Conservation (phyloP, 2,888 invertebrate genomes). For the Macaria notata region DNA sequence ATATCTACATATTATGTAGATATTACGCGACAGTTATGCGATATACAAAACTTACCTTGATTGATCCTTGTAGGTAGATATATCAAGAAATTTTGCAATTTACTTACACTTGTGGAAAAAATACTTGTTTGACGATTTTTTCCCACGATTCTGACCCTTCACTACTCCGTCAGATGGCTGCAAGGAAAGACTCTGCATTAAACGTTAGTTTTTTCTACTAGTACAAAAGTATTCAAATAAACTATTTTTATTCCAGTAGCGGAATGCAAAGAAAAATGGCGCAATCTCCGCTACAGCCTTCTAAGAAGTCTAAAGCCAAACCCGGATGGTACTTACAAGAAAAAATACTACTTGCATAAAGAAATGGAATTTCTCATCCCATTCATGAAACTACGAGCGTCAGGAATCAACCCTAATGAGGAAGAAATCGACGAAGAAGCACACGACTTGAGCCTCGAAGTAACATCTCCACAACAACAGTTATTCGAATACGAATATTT, state of each 20-base stretch:
- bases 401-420: constrained; percentile 15
- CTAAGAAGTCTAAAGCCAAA: constrained; percentile 47
- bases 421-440: constrained; percentile 42
- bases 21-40: too few relatives aligned
- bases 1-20: too few relatives aligned
- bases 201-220: too few relatives aligned
- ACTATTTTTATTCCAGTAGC: constrained; percentile 33
- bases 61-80: too few relatives aligned
- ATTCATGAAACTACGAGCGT: constrained; percentile 37
- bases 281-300: constrained; percentile 51
- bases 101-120: too few relatives aligned
- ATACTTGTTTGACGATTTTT: too few relatives aligned
- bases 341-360: constrained; percentile 50
- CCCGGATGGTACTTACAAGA: constrained; percentile 44
- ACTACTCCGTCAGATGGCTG: too few relatives aligned
- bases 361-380: constrained; percentile 53
- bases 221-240: too few relatives aligned
- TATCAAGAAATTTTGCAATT: too few relatives aligned
- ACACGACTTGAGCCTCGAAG: constrained; percentile 20
- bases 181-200: too few relatives aligned
- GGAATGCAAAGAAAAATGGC: constrained; percentile 56
- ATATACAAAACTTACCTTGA: too few relatives aligned
- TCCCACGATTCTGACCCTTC: too few relatives aligned
- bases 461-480: constrained; percentile 26
- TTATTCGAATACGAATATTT: constrained; percentile 29